phyloP scores from a whole-genome alignment of 2,113 vertebrate species.

The Bothrops jararaca region DNA sequence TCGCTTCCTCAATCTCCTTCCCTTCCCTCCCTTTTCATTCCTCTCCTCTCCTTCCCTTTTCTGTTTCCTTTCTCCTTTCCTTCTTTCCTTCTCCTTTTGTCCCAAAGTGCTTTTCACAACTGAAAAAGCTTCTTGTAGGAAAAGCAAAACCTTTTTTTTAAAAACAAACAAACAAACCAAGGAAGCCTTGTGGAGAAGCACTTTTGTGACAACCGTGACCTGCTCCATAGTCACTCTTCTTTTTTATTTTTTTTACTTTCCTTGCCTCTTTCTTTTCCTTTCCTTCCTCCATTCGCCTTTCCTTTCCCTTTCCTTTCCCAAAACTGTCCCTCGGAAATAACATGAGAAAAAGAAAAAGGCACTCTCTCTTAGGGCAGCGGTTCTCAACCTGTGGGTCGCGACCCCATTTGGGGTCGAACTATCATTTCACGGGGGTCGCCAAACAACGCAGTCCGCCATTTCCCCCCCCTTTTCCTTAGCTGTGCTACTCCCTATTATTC shows the following conservation, averaged over 20 bases:
- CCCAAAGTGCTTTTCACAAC: not conserved
- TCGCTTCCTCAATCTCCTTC: not conserved
- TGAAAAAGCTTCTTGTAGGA: not conserved
- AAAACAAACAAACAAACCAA: not conserved
- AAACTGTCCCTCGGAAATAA: not conserved
- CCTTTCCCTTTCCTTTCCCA: not conserved
- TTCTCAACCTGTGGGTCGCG: no score
- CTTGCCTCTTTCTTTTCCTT: no score
- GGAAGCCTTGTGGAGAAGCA: not conserved
- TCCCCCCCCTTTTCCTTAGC: no score
- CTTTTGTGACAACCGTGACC: not conserved
- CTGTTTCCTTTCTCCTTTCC: no score
- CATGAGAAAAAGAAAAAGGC: not conserved
- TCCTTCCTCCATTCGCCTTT: no score
- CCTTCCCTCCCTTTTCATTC: not conserved
- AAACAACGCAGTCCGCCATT: no score
- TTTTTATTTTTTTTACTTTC: no score
- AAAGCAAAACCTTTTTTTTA: not conserved
- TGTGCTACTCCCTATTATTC: no score
- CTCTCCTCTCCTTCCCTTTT: not conserved
- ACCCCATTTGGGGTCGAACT: no score
- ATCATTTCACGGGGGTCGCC: no score
- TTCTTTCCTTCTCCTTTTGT: not conserved
- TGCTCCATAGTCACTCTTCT: no score
- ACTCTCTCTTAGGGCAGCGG: rapidly evolving